These are phyloP conservation scores for Pollenia labialis DNA, from an alignment of 2,888 invertebrate genomes.

Conservation along the genomic window DNA sequence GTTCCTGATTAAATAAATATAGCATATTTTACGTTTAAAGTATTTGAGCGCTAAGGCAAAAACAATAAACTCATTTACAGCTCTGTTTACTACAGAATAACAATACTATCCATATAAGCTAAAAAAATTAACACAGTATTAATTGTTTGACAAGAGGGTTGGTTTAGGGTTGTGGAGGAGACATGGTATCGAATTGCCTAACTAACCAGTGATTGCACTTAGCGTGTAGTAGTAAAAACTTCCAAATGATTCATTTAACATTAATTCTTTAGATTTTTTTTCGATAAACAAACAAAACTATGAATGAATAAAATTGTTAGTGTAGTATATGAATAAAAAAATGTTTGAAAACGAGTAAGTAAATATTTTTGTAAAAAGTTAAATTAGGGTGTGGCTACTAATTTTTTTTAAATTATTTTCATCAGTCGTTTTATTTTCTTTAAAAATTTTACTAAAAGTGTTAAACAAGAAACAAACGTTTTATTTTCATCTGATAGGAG, in stretches of 20 bases:
- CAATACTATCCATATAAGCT: too few relatives aligned
- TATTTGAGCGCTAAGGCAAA: too few relatives aligned
- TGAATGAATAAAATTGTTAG: conserved; percentile 18
- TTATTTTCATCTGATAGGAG: conserved; percentile 46
- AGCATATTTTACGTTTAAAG: too few relatives aligned
- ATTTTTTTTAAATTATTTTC: conserved; percentile 36
- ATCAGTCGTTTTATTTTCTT: conserved; percentile 2
- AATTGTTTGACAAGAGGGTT: background rate
- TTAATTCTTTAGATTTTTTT: conserved; percentile 25
- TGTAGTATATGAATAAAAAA: conserved; percentile 47
- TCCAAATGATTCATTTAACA: conserved; percentile 64
- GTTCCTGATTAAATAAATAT: too few relatives aligned
- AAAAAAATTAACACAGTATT: background rate
- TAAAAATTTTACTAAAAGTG: conserved; percentile 46
- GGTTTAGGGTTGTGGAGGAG: background rate
- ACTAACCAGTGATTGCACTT: background rate
- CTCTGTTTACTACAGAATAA: background rate
- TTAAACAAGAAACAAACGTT: conserved; percentile 47
- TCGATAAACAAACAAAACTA: conserved; percentile 2
- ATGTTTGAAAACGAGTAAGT: conserved; percentile 24
- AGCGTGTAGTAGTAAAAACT: background rate
- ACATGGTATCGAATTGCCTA: conserved; percentile 24
- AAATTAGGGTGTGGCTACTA: conserved; percentile 66
- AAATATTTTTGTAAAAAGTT: conserved; percentile 31
- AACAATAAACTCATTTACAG: background rate